These are phyloP conservation scores for Platynereis dumerilii DNA, from an alignment of 2,888 invertebrate genomes.

Conservation along the genomic window DNA sequence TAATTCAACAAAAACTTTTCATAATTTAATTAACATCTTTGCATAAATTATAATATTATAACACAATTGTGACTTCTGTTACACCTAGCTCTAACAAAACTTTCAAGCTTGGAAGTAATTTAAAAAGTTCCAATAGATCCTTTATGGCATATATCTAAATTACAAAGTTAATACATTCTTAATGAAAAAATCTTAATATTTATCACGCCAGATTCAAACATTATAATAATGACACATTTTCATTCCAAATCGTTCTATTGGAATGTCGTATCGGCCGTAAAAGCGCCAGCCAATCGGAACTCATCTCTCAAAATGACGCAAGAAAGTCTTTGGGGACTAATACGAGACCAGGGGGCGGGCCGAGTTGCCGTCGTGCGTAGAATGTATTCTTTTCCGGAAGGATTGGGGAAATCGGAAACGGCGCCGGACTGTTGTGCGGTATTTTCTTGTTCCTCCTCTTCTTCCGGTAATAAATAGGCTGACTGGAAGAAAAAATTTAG, in stretches of 20 bases:
- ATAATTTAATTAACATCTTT: too few species aligned
- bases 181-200: too few species aligned
- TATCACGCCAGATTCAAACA: too few species aligned
- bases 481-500: slow-evolving; percentile 64
- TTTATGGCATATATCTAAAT: too few species aligned
- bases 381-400: slow-evolving; percentile 73
- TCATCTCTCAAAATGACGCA: slow-evolving; percentile 74
- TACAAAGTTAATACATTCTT: too few species aligned
- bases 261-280: slow-evolving; percentile 78
- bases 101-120: too few species aligned
- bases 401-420: slow-evolving; percentile 66
- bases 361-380: slow-evolving; percentile 70
- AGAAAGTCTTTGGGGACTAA: slow-evolving; percentile 74
- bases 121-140: too few species aligned
- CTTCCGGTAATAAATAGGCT: slow-evolving; percentile 66
- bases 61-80: too few species aligned
- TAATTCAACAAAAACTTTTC: too few species aligned
- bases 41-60: too few species aligned
- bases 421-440: slow-evolving; percentile 20
- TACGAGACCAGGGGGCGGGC: slow-evolving; percentile 70
- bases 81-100: too few species aligned
- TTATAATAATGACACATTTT: too few species aligned
- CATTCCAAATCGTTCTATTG: slow-evolving; percentile 36
- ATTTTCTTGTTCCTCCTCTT: slow-evolving; percentile 49
- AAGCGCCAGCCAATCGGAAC: slow-evolving; percentile 79